Evolutionary conservation across 2,888 invertebrate genomes (phyloP), one percentile per base, ranked within the genome.

Genomic region (Rhagonycha lutea): DNA sequence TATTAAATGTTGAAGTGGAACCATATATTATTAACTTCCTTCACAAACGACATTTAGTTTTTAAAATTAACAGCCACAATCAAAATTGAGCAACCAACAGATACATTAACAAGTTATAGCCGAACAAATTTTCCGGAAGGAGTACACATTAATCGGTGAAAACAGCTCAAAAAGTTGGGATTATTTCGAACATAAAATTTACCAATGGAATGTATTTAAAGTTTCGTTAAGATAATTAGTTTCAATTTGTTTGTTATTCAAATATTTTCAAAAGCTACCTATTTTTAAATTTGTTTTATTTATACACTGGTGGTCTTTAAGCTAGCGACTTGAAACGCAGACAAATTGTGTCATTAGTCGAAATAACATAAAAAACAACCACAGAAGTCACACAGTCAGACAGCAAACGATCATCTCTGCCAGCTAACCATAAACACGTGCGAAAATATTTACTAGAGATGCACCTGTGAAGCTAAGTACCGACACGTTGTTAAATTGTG

Each of bases 311-410:
- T 79, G 79, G 80, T 79, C 81, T 77, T 81, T 80, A 81, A 80
- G 82, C 84, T 82, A 80, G 82, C 81, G 77, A 82, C 83, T 82
- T 80, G 83, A 83, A 82, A n/a, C 81, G 78, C 77, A 84, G 85
- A 85, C 84, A 85, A 85, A 85, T 85, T 84, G 84, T 83, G 82
- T 83, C 85, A 84, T 85, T 85, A 85, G 84, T 84, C 81, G 84
- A 82, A 82, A 80, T 81, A 82, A 83, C 83, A 82, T 78, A 83
- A 83, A 83, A 83, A 83, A 80, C 81, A 81, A 82, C 84, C 84
- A 82, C 85, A 83, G 79, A 82, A 84, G 83, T 85, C 83, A 84
- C 81, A 83, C 81, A 83, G 74, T 80, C 81, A 79, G 77, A 80
- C 47, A 77, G 74, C 76, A 81, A 79, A 81, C 81, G 81, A 83